A percentile compares a stretch with the other conserved stretches of the same genome.
These are phyloP conservation scores for Piezodorus guildinii DNA, from an alignment of 1,140 invertebrate species.

Conservation along the genomic window DNA sequence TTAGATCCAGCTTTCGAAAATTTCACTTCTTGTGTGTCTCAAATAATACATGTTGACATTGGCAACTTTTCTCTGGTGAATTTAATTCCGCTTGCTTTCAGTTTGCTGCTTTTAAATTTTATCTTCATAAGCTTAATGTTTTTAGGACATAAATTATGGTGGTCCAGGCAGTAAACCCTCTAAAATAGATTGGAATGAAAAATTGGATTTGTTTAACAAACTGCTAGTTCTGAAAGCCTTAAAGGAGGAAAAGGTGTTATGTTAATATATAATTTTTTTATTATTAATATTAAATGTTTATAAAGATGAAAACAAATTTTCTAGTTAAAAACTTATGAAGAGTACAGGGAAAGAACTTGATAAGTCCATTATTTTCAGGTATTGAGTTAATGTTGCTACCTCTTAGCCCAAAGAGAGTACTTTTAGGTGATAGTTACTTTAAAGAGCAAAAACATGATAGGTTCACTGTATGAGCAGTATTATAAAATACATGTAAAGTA, in stretches of 20 bases:
- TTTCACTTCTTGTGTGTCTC: conserved; percentile 40
- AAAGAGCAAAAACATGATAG: no score
- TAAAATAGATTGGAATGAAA: conserved; percentile 45
- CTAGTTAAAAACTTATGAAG: no score
- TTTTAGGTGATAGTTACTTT: no score
- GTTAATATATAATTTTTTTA: no score
- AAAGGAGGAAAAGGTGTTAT: conserved; percentile 59
- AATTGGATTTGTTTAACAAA: conserved; percentile 60
- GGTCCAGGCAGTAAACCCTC: not conserved
- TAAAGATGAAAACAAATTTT: no score
- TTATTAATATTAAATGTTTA: no score
- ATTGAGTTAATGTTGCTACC: no score
- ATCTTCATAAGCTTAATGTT: not conserved
- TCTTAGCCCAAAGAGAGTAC: no score
- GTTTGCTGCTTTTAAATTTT: conserved; percentile 1
- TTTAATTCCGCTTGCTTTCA: conserved; percentile 8
- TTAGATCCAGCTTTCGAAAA: conserved; percentile 35
- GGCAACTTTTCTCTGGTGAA: conserved; percentile 45
- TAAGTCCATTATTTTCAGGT: no score
- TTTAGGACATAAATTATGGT: conserved; percentile 24
- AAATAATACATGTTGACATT: conserved; percentile 43
- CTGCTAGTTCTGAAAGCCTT: conserved; percentile 66
- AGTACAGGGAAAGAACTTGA: no score
- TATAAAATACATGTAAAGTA: no score
- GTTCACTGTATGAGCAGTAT: no score